Percentiles rank a stretch among this genome's conserved stretches.
phyloP scores from a whole-genome alignment of 1,140 invertebrate species.

The Nasonia longicornis region DNA sequence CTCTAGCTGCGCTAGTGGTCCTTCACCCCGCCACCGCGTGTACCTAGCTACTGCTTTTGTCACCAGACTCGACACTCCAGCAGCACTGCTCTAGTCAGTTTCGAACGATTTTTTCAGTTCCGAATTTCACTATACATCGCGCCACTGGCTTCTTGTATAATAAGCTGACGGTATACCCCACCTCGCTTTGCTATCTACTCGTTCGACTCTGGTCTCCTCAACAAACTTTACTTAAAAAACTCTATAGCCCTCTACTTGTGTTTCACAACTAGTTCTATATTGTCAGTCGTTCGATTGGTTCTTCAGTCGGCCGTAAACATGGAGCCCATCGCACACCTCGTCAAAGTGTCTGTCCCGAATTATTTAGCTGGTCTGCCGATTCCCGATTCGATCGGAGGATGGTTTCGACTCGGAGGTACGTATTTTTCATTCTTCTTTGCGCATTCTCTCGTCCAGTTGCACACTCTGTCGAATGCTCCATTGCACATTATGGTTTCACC shows the following conservation, averaged over 20 bases:
- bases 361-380: conserved; percentile 82
- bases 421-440: neutral
- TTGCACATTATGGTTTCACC: neutral
- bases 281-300: conserved; percentile 46
- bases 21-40: neutral
- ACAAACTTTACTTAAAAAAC: too few species aligned
- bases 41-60: neutral
- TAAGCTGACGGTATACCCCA: too few species aligned
- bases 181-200: neutral
- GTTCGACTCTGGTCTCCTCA: neutral
- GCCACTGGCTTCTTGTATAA: too few species aligned
- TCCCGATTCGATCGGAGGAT: conserved; percentile 81
- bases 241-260: neutral
- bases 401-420: conserved; percentile 83
- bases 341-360: conserved; percentile 82
- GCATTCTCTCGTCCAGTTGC: neutral
- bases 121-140: neutral
- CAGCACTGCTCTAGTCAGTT: neutral
- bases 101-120: neutral
- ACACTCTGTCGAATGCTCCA: neutral
- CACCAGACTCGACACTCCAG: neutral
- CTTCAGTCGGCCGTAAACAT: conserved; percentile 68
- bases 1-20: neutral
- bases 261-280: neutral
- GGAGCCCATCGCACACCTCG: conserved; percentile 78